Evolutionary conservation across 2,888 invertebrate species (phyloP), one percentile per base, ranked within the genome.

Genomic region (Syrista parreyssii): DNA sequence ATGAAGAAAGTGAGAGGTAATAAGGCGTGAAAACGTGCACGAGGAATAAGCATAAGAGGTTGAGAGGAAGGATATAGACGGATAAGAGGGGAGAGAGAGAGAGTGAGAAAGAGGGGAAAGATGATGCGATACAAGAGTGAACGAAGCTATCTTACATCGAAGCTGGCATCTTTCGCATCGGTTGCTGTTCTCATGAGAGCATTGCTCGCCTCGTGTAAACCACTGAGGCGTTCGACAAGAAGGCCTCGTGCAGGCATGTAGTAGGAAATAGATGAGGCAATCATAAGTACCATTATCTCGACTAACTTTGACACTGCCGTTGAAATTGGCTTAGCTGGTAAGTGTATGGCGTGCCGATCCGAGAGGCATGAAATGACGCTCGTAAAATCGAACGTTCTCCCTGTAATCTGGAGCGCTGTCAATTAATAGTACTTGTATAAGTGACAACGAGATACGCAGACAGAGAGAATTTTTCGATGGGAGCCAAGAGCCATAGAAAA

Each of bases 111-210:
- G 23, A 55, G 6, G 23, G 15, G 55, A 55, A 55, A 85, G 84
- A 84, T 84, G 86, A 84, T 84, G 81, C 81, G 86, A 86, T 86
- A 85, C 85, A 85, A 83, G 84, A 76, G 75, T 78, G 79, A 84
- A 82, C 82, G 84, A 81, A 83, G 79, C 85, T 85, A 84, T 85
- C 84, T 85, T 82, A 82, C 83, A 83, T 81, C 82, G 81, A 82
- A 81, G 80, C 80, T 83, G 75, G 83, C 84, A 76, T 82, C 74
- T 80, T 79, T 76, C 80, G 71, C 71, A 71, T 71, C 71, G 71
- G 71, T 71, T 32, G 71, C 31, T 12, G 31, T 33, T 32, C 71
- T 31, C 71, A 33, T 23, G 71, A 31, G 71, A 71, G 71, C 71
- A 55, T 55, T 55, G 55, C 55, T 55, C 55, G 55, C 23, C 55